Conservation (phyloP, 2,888 invertebrate genomes). For the Noctua pronuba region DNA sequence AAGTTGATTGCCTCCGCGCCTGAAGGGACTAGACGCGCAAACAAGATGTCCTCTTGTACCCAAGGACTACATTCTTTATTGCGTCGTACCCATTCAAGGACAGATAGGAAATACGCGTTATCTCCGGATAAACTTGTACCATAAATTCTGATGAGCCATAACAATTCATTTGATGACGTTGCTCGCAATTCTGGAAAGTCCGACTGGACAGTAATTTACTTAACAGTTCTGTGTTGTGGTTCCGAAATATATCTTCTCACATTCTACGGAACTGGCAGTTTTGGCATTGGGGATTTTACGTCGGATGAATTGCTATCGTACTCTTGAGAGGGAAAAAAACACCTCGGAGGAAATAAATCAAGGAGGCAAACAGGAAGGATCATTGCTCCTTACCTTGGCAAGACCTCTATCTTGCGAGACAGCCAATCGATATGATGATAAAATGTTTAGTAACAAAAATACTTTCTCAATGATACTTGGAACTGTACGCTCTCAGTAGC, state of each 20-base stretch:
- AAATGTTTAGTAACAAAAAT: slow-evolving; percentile 20
- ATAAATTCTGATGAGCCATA: slow-evolving; percentile 24
- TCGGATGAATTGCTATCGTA: not conserved
- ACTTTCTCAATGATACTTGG: not conserved
- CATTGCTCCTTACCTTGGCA: slow-evolving; percentile 41
- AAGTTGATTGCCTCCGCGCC: slow-evolving; percentile 60
- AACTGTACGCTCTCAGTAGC: not conserved
- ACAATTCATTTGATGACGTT: slow-evolving; percentile 10
- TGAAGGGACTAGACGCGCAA: slow-evolving; percentile 65
- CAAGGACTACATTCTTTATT: slow-evolving; percentile 68
- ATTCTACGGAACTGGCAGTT: slow-evolving; percentile 4
- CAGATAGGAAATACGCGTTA: slow-evolving; percentile 22
- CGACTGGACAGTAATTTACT: slow-evolving; percentile 9
- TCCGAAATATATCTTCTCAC: slow-evolving; percentile 3
- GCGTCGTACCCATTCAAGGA: slow-evolving; percentile 47
- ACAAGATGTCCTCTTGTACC: slow-evolving; percentile 66
- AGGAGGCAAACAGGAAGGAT: slow-evolving; percentile 42
- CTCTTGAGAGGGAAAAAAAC: slow-evolving; percentile 20
- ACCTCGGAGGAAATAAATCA: slow-evolving; percentile 26
- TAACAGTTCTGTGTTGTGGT: slow-evolving; percentile 5
- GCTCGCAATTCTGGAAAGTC: slow-evolving; percentile 7
- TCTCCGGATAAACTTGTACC: not conserved
- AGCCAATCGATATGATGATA: slow-evolving; percentile 20
- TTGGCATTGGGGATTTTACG: slow-evolving; percentile 33
- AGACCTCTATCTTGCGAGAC: slow-evolving; percentile 22